These are phyloP conservation scores for Sphaerophoria rueppellii DNA, from an alignment of 2,888 invertebrate species.

Conservation along the genomic window DNA sequence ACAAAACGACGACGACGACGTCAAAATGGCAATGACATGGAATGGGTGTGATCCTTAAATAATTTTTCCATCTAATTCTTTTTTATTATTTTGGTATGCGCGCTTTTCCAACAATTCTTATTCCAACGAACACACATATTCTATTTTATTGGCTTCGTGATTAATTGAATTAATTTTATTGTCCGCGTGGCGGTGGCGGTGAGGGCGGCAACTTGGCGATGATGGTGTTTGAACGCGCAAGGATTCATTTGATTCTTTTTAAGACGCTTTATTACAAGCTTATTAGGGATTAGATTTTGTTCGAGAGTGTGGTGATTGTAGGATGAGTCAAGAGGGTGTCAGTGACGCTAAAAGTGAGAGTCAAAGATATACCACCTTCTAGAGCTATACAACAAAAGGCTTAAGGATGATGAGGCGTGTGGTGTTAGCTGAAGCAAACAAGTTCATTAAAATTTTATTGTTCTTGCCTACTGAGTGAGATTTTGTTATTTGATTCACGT, in stretches of 20 bases:
- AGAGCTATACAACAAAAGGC: conserved; percentile 36
- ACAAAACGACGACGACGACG: too few species aligned
- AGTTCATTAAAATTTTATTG: conserved; percentile 63
- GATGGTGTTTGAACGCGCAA: conserved; percentile 48
- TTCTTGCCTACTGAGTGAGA: conserved; percentile 4
- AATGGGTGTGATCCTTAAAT: conserved; percentile 1
- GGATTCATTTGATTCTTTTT: conserved; percentile 58
- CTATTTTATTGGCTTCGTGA: conserved; percentile 59
- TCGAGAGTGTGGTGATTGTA: background rate
- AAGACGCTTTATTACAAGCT: conserved; percentile 43
- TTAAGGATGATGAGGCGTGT: conserved; percentile 41
- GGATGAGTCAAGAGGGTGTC: background rate
- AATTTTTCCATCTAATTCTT: background rate
- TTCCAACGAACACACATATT: conserved; percentile 5
- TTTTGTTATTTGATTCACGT: conserved; percentile 33
- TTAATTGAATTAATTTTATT: conserved; percentile 73
- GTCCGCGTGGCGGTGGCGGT: conserved; percentile 26
- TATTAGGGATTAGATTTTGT: conserved; percentile 46
- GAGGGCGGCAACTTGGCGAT: background rate
- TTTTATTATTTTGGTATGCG: conserved; percentile 4
- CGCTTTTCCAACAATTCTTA: background rate
- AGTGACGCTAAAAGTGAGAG: background rate
- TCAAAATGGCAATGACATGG: conserved; percentile 3
- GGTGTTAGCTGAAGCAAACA: conserved; percentile 41
- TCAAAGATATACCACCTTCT: background rate